phyloP scores from a whole-genome alignment of 2,113 vertebrate genomes.

The Psilopsiagon aymara region DNA sequence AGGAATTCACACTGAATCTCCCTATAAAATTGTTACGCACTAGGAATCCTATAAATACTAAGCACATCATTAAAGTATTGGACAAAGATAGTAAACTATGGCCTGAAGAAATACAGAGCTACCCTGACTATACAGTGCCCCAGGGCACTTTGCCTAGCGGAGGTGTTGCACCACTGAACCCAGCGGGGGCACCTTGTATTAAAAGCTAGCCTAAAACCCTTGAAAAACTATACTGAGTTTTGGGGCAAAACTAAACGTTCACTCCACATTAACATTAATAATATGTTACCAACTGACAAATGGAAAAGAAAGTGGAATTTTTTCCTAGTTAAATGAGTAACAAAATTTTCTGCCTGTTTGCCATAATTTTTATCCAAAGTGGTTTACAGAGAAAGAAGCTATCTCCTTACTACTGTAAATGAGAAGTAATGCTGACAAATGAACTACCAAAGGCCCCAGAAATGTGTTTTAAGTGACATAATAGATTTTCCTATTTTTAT shows the following conservation, averaged over 20 bases:
- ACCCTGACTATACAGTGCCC: not conserved
- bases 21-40: rapidly evolving
- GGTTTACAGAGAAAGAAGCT: not conserved
- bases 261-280: not conserved
- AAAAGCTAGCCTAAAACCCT: not conserved
- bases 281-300: not conserved
- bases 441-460: not conserved
- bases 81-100: not conserved
- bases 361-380: not conserved
- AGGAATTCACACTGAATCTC: not conserved
- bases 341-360: not conserved
- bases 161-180: not conserved
- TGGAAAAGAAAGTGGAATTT: not conserved
- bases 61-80: not conserved
- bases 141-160: not conserved
- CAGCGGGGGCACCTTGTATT: not conserved
- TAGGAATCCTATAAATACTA: not conserved
- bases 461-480: not conserved
- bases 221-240: not conserved
- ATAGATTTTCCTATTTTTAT: not conserved
- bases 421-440: not conserved
- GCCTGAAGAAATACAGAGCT: not conserved
- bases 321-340: not conserved
- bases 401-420: not conserved
- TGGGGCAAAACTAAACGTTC: not conserved